These are phyloP conservation scores for Clarias pachynema DNA, from an alignment of 2,797 vertebrate genomes.

Conservation along the genomic window DNA sequence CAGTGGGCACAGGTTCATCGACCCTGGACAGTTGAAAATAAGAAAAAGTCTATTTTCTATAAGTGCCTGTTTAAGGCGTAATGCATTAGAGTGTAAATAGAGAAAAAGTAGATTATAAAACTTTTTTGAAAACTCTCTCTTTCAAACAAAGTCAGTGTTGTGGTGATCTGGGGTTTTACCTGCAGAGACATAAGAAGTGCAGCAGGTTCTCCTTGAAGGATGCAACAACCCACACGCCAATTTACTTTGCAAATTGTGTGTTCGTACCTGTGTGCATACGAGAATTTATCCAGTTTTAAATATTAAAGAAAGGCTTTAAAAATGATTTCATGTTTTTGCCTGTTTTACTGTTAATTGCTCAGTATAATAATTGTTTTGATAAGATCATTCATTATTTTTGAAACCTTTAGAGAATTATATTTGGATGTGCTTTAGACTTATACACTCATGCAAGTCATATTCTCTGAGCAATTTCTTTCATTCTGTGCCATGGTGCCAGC, in stretches of 20 bases:
- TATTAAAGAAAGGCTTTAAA: neutral
- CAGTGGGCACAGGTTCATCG: neutral
- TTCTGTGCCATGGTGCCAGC: neutral
- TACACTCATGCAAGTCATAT: neutral
- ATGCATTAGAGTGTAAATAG: too few relatives aligned
- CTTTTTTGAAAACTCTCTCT: neutral
- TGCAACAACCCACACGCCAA: neutral
- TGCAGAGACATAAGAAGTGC: neutral
- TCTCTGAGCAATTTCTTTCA: neutral
- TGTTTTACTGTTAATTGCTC: neutral
- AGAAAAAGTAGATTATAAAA: neutral
- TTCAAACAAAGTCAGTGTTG: neutral
- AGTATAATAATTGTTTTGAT: neutral
- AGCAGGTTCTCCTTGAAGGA: neutral
- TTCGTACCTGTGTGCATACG: neutral
- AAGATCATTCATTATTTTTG: neutral
- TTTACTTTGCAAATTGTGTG: neutral
- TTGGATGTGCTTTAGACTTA: neutral
- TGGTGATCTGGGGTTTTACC: neutral
- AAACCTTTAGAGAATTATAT: neutral
- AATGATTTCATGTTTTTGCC: neutral
- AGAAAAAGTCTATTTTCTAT: neutral
- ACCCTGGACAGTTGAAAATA: neutral
- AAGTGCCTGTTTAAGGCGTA: neutral
- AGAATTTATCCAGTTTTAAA: neutral